Conservation (phyloP, 2,888 invertebrate species). For the Epinotia demarniana region DNA sequence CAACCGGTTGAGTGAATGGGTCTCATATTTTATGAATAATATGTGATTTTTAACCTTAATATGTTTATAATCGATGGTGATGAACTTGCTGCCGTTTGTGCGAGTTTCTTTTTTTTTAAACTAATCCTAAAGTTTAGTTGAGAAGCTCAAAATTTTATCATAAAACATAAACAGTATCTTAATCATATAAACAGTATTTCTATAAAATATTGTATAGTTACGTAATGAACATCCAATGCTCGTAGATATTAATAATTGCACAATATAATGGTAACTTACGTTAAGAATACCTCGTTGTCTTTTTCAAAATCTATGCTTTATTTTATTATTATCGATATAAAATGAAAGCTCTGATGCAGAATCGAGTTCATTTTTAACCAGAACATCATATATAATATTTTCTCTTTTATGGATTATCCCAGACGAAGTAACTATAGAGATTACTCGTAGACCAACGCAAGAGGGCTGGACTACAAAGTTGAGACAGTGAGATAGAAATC, state of each 20-base stretch:
- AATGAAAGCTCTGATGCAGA: too few species aligned
- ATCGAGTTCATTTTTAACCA: background rate
- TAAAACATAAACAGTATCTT: too few species aligned
- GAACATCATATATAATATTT: background rate
- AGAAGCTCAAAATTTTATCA: too few species aligned
- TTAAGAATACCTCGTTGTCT: background rate
- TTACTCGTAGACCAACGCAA: slow-evolving; percentile 40
- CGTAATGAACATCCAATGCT: too few species aligned
- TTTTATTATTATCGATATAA: too few species aligned
- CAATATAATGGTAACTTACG: too few species aligned
- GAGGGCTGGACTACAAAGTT: slow-evolving; percentile 49
- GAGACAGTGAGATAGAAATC: slow-evolving; percentile 68
- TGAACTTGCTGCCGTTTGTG: background rate
- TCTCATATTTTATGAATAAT: slow-evolving; percentile 13
- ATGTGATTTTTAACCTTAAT: background rate
- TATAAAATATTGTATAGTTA: too few species aligned
- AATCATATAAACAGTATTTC: too few species aligned
- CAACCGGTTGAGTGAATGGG: background rate
- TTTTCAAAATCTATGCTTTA: background rate
- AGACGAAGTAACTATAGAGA: slow-evolving; percentile 25
- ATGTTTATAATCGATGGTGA: background rate
- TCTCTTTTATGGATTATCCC: slow-evolving; percentile 4
- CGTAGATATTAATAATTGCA: too few species aligned
- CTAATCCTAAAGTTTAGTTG: too few species aligned
- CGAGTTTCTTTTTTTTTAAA: too few species aligned